Percentiles rank a stretch among this genome's conserved stretches.
phyloP scores from a whole-genome alignment of 2,797 vertebrate genomes.

The Melanotaenia maccullochi region DNA sequence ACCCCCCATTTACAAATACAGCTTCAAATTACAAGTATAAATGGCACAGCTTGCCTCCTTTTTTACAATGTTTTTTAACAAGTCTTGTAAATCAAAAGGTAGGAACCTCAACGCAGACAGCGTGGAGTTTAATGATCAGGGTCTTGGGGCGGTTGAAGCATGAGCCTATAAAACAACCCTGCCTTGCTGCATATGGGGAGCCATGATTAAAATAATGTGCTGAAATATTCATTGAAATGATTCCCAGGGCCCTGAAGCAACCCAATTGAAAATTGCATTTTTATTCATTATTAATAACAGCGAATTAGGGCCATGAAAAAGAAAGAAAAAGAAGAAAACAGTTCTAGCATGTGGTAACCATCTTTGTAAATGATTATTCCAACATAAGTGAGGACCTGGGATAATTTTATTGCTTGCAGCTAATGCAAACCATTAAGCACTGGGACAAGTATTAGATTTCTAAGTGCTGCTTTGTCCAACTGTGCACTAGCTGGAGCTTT shows the following conservation, averaged over 20 bases:
- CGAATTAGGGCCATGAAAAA: conserved; percentile 91
- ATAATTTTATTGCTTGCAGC: conserved; percentile 92
- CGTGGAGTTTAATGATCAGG: conserved; percentile 92
- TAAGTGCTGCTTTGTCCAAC: conserved; percentile 76
- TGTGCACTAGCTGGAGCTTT: conserved; percentile 66
- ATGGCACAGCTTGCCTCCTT: conserved; percentile 90
- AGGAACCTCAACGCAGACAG: conserved; percentile 89
- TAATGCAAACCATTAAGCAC: conserved; percentile 92
- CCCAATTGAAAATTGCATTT: conserved; percentile 94
- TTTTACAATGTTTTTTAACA: conserved; percentile 95
- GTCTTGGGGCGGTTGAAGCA: conserved; percentile 88
- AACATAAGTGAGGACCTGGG: conserved; percentile 88
- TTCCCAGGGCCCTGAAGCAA: conserved; percentile 92
- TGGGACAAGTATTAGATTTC: conserved; percentile 81
- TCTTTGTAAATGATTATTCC: conserved; percentile 98
- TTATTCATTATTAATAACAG: conserved; percentile 99
- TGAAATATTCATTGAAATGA: conserved; percentile 99
- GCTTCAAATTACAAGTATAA: conserved; percentile 95
- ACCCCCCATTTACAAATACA: conserved; percentile 91
- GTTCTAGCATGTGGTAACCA: conserved; percentile 94
- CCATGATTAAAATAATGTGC: conserved; percentile 99
- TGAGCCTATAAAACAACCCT: conserved; percentile 90
- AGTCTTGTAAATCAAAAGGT: conserved; percentile 96
- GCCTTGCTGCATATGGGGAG: conserved; percentile 84
- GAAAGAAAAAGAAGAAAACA: conserved; percentile 70